Evolutionary conservation across 2,113 vertebrate genomes (phyloP).

Genomic region (Benitochromis conjunctus): DNA sequence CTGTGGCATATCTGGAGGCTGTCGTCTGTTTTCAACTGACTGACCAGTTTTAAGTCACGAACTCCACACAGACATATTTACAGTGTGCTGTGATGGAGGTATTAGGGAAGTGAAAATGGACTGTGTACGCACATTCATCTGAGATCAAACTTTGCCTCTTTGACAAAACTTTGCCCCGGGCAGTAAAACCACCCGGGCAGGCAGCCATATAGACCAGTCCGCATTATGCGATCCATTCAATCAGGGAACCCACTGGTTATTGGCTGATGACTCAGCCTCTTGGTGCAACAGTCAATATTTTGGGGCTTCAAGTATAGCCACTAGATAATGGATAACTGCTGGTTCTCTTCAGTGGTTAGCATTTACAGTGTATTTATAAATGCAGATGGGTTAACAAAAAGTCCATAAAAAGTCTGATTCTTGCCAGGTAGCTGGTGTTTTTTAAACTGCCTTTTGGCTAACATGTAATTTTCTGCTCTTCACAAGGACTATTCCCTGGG

Average conservation of each 20-base stretch:
- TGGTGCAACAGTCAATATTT: background rate
- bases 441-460: background rate
- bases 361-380: background rate
- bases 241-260: background rate
- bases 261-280: background rate
- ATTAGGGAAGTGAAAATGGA: background rate
- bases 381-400: background rate
- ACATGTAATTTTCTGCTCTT: background rate
- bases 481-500: background rate
- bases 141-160: background rate
- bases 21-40: background rate
- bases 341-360: background rate
- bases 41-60: background rate
- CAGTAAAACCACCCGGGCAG: background rate
- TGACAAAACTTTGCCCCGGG: background rate
- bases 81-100: background rate
- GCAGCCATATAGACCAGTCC: background rate
- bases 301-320: background rate
- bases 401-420: background rate
- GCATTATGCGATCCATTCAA: background rate
- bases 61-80: background rate
- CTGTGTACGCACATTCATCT: background rate
- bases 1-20: background rate
- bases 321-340: background rate
- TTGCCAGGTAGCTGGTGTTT: accelerated